These are phyloP conservation scores for Aphelinus atriplicis DNA, from an alignment of 1,140 invertebrate species.

Conservation along the genomic window DNA sequence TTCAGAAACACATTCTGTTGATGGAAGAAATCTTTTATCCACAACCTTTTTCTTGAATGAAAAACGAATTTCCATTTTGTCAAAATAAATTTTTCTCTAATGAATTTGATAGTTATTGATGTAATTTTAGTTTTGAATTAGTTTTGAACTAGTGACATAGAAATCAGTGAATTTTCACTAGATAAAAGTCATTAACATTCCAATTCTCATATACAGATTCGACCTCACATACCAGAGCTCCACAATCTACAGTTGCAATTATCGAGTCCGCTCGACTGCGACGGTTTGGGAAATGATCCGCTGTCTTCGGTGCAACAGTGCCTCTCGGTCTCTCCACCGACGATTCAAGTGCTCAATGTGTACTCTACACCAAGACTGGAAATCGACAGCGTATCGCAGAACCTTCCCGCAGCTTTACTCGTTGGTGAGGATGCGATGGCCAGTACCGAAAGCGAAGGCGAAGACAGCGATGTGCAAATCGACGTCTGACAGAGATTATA, in stretches of 20 bases:
- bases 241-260: constrained; percentile 64
- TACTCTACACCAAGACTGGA: constrained; percentile 62
- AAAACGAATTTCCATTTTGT: too few relatives aligned
- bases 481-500: constrained; percentile 60
- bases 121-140: too few relatives aligned
- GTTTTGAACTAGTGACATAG: too few relatives aligned
- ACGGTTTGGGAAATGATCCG: constrained; percentile 56
- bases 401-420: constrained; percentile 63
- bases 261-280: constrained; percentile 59
- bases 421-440: constrained; percentile 64
- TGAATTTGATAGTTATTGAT: too few relatives aligned
- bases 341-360: constrained; percentile 65
- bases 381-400: constrained; percentile 64
- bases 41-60: neutral
- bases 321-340: constrained; percentile 60
- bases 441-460: constrained; percentile 64
- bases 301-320: constrained; percentile 59
- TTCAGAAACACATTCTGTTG: neutral
- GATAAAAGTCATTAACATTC: neutral
- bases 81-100: neutral
- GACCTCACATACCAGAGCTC: constrained; percentile 73
- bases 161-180: neutral
- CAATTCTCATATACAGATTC: constrained; percentile 64
- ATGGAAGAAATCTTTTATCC: neutral
- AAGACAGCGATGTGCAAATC: constrained; percentile 66